phyloP scores from a whole-genome alignment of 1,140 invertebrate genomes.

The Amyelois transitella region DNA sequence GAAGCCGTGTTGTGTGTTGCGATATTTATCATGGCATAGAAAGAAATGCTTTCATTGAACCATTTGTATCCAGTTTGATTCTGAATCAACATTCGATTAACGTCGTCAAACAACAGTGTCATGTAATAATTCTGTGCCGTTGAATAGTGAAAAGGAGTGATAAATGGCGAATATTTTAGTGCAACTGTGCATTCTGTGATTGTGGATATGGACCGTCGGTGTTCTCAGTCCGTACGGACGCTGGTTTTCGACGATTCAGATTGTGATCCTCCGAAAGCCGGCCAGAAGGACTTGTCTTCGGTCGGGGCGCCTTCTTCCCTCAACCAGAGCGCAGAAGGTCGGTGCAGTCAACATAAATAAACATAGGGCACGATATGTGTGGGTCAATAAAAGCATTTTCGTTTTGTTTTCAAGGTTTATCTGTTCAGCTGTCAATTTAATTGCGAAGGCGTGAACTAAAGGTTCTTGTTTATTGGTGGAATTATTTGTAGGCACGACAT shows the following conservation, averaged over 20 bases:
- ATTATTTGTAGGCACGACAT: slow-evolving; percentile 2
- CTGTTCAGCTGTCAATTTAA: slow-evolving; percentile 42
- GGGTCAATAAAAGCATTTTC: slow-evolving; percentile 15
- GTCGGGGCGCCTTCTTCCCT: slow-evolving; percentile 49
- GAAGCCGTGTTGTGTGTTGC: slow-evolving; percentile 47
- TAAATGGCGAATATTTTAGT: slow-evolving; percentile 65
- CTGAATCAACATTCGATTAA: not conserved
- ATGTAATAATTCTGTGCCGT: slow-evolving; percentile 21
- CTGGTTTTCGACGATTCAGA: slow-evolving; percentile 71
- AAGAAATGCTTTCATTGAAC: slow-evolving; percentile 2
- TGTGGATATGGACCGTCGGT: slow-evolving; percentile 66
- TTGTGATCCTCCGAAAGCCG: slow-evolving; percentile 54
- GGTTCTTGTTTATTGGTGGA: slow-evolving; percentile 19
- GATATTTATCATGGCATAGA: slow-evolving; percentile 41
- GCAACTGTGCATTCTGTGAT: slow-evolving; percentile 55
- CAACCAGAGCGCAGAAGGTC: slow-evolving; percentile 65
- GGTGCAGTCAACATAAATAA: slow-evolving; percentile 14
- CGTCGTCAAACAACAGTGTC: slow-evolving; percentile 6
- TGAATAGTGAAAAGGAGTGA: slow-evolving; percentile 21
- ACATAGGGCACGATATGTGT: slow-evolving; percentile 28
- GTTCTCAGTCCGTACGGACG: slow-evolving; percentile 70
- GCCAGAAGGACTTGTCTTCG: slow-evolving; percentile 54
- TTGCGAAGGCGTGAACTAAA: slow-evolving; percentile 39
- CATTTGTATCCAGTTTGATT: not conserved
- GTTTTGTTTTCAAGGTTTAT: slow-evolving; percentile 57